These are phyloP conservation scores for Salarias fasciatus DNA, from an alignment of 2,797 vertebrate genomes.

Conservation along the genomic window DNA sequence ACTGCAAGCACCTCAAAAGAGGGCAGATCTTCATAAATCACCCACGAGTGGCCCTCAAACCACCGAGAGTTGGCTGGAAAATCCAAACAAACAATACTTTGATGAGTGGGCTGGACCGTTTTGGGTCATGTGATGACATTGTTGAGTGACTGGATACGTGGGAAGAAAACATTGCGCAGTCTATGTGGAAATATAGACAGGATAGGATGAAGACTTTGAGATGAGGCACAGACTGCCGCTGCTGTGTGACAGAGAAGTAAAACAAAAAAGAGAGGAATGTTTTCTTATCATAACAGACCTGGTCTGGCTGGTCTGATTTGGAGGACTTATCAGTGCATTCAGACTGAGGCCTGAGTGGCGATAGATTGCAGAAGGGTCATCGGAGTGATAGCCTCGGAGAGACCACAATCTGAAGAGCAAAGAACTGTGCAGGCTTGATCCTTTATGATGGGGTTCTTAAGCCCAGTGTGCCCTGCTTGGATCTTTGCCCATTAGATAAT, in stretches of 20 bases:
- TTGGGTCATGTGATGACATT: conserved; percentile 52
- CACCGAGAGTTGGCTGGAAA: conserved; percentile 52
- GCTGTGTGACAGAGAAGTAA: neutral
- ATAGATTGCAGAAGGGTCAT: conserved; percentile 49
- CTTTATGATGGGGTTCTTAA: conserved; percentile 37
- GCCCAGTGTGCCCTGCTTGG: conserved; percentile 21
- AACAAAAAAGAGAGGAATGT: conserved; percentile 57
- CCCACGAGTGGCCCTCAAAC: conserved; percentile 35
- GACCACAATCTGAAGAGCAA: conserved; percentile 39
- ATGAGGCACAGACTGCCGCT: neutral
- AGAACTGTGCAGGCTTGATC: conserved; percentile 41
- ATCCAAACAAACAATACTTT: conserved; percentile 70
- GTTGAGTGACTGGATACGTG: conserved; percentile 47
- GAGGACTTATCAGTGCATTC: conserved; percentile 68
- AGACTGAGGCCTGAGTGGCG: conserved; percentile 57
- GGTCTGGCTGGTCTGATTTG: conserved; percentile 61
- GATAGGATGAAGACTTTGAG: conserved; percentile 1
- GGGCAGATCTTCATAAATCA: conserved; percentile 53
- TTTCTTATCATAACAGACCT: conserved; percentile 66
- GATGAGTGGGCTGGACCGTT: conserved; percentile 45
- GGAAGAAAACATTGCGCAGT: conserved; percentile 54
- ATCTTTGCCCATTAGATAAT: conserved; percentile 31
- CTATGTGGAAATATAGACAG: conserved; percentile 29
- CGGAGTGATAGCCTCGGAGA: conserved; percentile 40
- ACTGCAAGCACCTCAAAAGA: conserved; percentile 54